A percentile compares a stretch with the other conserved stretches of the same genome.
Conservation (phyloP, 1,140 invertebrate species). For the Leptopilina clavipes region DNA sequence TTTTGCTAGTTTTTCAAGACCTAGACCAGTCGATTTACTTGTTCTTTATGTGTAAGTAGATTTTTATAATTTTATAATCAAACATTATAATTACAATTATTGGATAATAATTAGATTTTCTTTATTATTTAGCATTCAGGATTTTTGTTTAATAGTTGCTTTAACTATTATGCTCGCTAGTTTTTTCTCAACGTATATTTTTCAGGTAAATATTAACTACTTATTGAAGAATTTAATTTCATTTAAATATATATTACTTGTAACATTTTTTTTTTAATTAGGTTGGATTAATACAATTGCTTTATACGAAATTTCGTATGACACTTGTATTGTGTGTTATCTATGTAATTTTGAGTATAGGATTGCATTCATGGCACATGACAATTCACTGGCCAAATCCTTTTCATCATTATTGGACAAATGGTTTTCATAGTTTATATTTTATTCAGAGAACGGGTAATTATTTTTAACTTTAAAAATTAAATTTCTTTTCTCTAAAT, state of each 20-base stretch:
- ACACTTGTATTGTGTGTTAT: slow-evolving; percentile 76
- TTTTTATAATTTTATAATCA: not conserved
- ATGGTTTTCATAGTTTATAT: slow-evolving; percentile 77
- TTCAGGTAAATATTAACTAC: slow-evolving; percentile 77
- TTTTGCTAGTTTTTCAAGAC: slow-evolving; percentile 66
- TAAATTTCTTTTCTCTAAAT: slow-evolving; percentile 14
- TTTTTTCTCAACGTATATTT: slow-evolving; percentile 84
- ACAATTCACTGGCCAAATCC: slow-evolving; percentile 76
- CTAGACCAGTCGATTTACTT: slow-evolving; percentile 64
- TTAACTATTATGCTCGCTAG: slow-evolving; percentile 79
- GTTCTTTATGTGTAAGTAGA: slow-evolving; percentile 70
- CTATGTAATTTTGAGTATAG: slow-evolving; percentile 77
- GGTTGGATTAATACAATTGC: slow-evolving; percentile 81
- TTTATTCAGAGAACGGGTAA: slow-evolving; percentile 79
- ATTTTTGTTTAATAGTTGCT: slow-evolving; percentile 80
- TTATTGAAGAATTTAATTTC: slow-evolving; percentile 28
- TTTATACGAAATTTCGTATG: slow-evolving; percentile 79
- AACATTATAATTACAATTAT: not conserved
- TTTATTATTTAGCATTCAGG: slow-evolving; percentile 77
- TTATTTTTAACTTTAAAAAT: slow-evolving; percentile 42
- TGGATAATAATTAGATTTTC: not conserved
- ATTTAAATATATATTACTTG: not conserved
- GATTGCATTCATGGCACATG: slow-evolving; percentile 78
- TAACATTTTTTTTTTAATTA: slow-evolving; percentile 59
- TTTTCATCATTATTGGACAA: slow-evolving; percentile 74